Evolutionary conservation across 2,888 invertebrate species (phyloP), one percentile per base, ranked within the genome.

Genomic region (Synergus umbraculus): DNA sequence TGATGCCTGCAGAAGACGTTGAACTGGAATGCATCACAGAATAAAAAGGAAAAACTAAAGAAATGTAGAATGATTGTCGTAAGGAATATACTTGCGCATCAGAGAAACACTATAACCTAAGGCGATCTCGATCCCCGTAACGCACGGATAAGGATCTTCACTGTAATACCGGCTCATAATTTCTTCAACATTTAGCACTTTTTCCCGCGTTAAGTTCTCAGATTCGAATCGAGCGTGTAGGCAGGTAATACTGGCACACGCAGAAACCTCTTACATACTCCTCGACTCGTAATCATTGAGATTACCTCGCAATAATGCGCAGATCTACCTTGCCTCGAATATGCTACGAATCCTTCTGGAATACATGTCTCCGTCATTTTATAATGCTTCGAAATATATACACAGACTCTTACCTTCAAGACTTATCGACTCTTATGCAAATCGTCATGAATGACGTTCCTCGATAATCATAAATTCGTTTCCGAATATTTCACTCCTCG

Each of bases 181-280:
- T 87, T 87, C 85, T 82, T 82, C 85, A 82, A 83, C 84, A 85
- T 87, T 87, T 86, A 87, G 81, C 84, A 81, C 82, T 85, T 85
- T 82, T 85, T 83, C 82, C 79, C 67, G 76, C 79, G 81, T 82
- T 85, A 82, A 83, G 43, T 78, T 78, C 69, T 82, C 78, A 67
- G 78, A 80, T 84, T 60, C 77, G 76, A 81, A 81, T 85, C 79
- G 83, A 79, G 78, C 78, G 67, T 76, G 64, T 69, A 60, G 67
- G 78, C 77, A 79, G 80, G 81, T 86, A 86, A 86, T 85, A 76
- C 83, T 79, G 83, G 76, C 81, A 63, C 76, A 78, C 79, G 77
- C 64, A 67, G 58, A 79, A 79, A 85, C 67, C 83, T 87, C 84
- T 84, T 84, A 84, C 86, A 85, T 87, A 85, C 73, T 82, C 80